Conservation (phyloP, 1,140 invertebrate genomes). For the Cataglyphis hispanica region DNA sequence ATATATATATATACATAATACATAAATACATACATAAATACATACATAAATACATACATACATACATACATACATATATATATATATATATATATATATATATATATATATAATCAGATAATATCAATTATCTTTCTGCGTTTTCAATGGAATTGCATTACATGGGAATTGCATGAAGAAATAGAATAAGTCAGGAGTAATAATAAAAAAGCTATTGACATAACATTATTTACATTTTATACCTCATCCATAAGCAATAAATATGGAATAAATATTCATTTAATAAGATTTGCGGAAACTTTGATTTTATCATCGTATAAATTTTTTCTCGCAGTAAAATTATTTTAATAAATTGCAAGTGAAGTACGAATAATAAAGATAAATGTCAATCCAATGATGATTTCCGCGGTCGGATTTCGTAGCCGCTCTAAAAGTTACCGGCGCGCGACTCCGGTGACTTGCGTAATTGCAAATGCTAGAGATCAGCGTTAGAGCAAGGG, state of each 20-base stretch:
- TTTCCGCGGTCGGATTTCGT: slow-evolving; percentile 26
- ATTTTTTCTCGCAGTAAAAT: background rate
- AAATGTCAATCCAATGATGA: background rate
- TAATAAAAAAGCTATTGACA: background rate
- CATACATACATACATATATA: too few relatives aligned
- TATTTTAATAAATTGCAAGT: background rate
- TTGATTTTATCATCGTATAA: background rate
- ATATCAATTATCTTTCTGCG: background rate
- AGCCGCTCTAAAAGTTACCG: slow-evolving; percentile 49
- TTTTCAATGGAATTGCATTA: background rate
- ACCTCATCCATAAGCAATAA: background rate
- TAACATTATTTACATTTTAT: background rate
- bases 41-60: too few relatives aligned
- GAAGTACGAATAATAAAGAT: background rate
- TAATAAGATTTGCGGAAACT: background rate
- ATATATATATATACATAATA: too few relatives aligned
- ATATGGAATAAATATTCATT: background rate
- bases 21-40: too few relatives aligned
- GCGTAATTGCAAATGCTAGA: slow-evolving; percentile 34
- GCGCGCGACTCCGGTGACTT: slow-evolving; percentile 35
- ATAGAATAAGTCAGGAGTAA: background rate
- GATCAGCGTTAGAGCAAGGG: slow-evolving; percentile 34
- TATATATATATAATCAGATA: background rate
- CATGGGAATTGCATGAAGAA: background rate
- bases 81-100: too few relatives aligned